A percentile compares a stretch with the other conserved stretches of the same genome.
Conservation (phyloP, 2,113 vertebrate genomes). For the Ovis canadensis region DNA sequence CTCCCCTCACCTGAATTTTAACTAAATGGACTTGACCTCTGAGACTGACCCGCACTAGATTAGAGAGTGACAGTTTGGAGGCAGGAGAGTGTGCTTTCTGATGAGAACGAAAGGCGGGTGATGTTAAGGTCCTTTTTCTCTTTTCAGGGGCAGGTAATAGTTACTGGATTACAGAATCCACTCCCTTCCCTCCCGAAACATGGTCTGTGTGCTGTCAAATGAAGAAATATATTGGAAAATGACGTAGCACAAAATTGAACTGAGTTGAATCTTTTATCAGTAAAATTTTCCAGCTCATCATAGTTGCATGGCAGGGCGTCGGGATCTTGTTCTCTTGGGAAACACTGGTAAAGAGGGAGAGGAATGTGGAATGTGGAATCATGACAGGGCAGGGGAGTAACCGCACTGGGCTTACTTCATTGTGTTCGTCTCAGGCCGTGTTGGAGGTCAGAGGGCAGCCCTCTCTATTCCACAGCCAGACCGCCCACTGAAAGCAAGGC, state of each 20-base stretch:
- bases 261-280: conserved; percentile 26
- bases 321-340: background rate
- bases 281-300: conserved; percentile 18
- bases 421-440: fast-evolving
- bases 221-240: conserved; percentile 10
- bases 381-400: background rate
- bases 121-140: conserved; percentile 26
- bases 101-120: background rate
- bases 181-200: background rate
- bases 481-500: fast-evolving
- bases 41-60: conserved; percentile 29
- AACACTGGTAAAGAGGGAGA: background rate
- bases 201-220: background rate
- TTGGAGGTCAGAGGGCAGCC: background rate
- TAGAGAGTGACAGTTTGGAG: conserved; percentile 42
- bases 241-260: background rate
- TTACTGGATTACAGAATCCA: conserved; percentile 11
- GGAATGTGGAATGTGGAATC: background rate
- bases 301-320: background rate
- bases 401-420: fast-evolving
- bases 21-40: conserved; percentile 20
- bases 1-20: background rate
- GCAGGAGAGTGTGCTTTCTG: background rate
- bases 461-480: background rate
- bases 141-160: conserved; percentile 37